Evolutionary conservation across 2,797 vertebrate species (phyloP).

Genomic region (Vireo griseus): DNA sequence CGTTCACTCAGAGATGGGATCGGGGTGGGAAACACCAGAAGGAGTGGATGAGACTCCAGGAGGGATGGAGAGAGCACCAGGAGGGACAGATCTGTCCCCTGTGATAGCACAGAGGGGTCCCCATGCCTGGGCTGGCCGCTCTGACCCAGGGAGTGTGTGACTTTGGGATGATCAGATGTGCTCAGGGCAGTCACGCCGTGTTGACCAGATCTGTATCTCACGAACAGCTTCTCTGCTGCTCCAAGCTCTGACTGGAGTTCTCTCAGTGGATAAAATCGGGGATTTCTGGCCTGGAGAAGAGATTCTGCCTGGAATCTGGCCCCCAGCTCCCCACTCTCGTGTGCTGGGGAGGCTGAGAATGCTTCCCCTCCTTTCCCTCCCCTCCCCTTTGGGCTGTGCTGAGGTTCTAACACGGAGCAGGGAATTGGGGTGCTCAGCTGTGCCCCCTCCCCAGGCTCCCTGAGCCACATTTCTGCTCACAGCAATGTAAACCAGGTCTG

Average conservation of each 20-base stretch:
- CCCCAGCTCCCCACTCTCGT: accelerated
- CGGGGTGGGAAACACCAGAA: neutral
- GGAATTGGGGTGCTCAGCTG: neutral
- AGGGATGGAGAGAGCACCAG: neutral
- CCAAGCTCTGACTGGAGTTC: neutral
- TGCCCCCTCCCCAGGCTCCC: neutral
- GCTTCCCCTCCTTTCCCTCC: neutral
- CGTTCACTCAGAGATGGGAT: accelerated
- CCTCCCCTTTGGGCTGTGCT: neutral
- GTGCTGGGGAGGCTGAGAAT: neutral
- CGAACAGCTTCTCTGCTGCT: neutral
- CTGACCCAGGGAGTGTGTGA: neutral
- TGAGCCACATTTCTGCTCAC: neutral
- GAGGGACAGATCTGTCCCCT: neutral
- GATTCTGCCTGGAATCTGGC: neutral
- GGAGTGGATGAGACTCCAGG: neutral
- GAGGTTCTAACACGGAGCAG: accelerated
- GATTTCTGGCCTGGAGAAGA: neutral
- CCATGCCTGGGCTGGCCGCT: accelerated
- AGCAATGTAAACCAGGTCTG: accelerated
- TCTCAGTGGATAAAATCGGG: accelerated
- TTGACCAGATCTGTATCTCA: neutral
- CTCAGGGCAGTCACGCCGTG: neutral
- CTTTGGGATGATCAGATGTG: neutral
- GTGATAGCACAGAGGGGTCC: neutral